Base-by-base conservation (phyloP, 2,888 invertebrate genomes). In the Margaritifera margaritifera region DNA sequence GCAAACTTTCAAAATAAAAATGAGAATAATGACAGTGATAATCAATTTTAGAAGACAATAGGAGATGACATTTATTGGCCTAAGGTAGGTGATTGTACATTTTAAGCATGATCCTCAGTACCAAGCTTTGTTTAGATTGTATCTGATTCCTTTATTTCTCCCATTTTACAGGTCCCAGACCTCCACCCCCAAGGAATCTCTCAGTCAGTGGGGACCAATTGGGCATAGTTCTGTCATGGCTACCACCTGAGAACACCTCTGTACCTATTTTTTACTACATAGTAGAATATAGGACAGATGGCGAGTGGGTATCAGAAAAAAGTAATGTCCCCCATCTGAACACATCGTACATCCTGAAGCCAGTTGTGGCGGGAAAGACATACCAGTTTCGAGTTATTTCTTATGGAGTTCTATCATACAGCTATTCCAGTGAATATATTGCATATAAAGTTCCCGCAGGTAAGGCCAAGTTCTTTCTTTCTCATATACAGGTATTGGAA, bases 131-230 rank as follows among this genome's bases (percentile, higher is more conserved):
- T 51, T 63, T 64, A 0, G 22, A n/a, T 59, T 15, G 24, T 55
- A 57, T 53, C 62, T 53, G 6, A 31, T 42, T 11, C 11, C 11
- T 42, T 42, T 11, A 42, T 42, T 42, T 42, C 42, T 42, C 11
- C 42, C 42, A 42, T 42, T 42, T 71, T 84, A 52, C 88, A 97
- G 97, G 97, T 90, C 96, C 97, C 71, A 95, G 95, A 91, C 97
- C 98, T 64, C 95, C 95, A 84, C 94, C 95, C 62, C 97, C 98
- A 51, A 93, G 95, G 80, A 97, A 98, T 91, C 92, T 98, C 82
- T 95, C 96, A 66, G 95, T 97, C 76, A 94, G 94, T 63, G 96
- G 96, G 91, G 94, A 95, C 79, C 94, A 94, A 90, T 95, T 96
- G 90, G 96, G 96, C 80, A 96, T 97, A 91, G 93, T 95, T 81